Percentiles rank a stretch among this genome's conserved stretches.
phyloP scores from a whole-genome alignment of 2,113 vertebrate genomes.

The Balaeniceps rex region DNA sequence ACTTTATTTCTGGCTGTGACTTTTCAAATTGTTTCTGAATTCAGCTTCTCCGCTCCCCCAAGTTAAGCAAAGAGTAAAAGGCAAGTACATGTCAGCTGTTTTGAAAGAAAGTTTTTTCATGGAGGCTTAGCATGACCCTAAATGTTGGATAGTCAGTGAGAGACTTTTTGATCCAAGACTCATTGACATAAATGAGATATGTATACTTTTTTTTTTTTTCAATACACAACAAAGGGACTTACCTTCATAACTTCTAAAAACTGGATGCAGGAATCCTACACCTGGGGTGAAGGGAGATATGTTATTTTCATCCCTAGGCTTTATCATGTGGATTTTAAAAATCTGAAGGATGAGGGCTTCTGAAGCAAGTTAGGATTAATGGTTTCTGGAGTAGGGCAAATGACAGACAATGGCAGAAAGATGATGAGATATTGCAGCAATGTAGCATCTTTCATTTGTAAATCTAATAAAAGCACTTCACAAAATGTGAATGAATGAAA shows the following conservation, averaged over 20 bases:
- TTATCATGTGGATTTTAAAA: background rate
- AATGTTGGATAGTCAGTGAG: background rate
- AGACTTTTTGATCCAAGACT: background rate
- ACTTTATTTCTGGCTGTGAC: background rate
- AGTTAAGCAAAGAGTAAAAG: background rate
- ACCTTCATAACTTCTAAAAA: background rate
- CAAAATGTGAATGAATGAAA: background rate
- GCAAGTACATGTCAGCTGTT: background rate
- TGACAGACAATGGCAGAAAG: background rate
- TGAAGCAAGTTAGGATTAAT: background rate
- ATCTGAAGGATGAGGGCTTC: background rate
- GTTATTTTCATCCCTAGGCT: background rate
- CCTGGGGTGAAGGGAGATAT: background rate
- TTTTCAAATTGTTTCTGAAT: background rate
- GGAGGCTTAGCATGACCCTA: background rate
- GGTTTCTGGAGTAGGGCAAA: background rate
- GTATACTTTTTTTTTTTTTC: too few species aligned
- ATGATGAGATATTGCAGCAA: background rate
- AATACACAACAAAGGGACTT: background rate
- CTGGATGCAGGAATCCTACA: background rate
- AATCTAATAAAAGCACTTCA: background rate
- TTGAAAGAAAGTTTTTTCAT: background rate
- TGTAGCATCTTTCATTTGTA: background rate
- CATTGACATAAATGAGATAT: background rate
- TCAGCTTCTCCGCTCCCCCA: rapidly evolving